Evolutionary conservation across 2,797 vertebrate genomes (phyloP).

Genomic region (Hoplostethus atlanticus): DNA sequence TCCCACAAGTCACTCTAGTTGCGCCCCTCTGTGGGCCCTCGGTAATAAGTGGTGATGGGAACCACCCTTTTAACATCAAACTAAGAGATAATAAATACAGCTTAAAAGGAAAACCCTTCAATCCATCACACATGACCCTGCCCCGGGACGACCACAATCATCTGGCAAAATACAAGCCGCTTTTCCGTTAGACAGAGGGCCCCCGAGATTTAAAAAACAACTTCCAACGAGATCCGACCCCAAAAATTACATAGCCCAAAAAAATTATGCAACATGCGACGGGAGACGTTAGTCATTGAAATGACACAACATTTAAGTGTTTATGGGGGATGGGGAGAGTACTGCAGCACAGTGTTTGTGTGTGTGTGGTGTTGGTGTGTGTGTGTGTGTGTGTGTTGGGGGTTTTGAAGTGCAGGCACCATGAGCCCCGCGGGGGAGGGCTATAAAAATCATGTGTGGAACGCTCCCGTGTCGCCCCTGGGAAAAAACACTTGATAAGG

Average conservation of each 20-base stretch:
- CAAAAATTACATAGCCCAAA: constrained; percentile 8
- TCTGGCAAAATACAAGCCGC: constrained; percentile 51
- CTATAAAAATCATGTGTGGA: constrained; percentile 56
- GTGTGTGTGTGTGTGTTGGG: neutral
- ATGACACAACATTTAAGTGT: neutral
- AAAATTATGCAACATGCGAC: constrained; percentile 6
- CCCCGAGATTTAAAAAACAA: constrained; percentile 36
- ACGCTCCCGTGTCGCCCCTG: constrained; percentile 37
- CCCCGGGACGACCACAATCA: constrained; percentile 39
- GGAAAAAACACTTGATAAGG: constrained; percentile 51
- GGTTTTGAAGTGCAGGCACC: neutral
- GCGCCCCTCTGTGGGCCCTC: no score
- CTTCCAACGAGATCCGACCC: neutral
- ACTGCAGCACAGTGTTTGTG: no score
- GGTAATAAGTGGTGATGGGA: no score
- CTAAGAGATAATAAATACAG: no score
- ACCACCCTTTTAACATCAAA: no score
- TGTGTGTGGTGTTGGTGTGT: neutral
- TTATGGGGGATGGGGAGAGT: neutral
- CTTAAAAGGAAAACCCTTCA: no score
- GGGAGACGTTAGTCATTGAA: constrained; percentile 22
- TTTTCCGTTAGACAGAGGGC: constrained; percentile 61
- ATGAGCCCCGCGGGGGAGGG: constrained; percentile 17
- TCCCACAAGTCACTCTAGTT: no score
- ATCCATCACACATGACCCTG: no score